Conservation (phyloP, 1,140 invertebrate genomes). For the Sycophila sp. region DNA sequence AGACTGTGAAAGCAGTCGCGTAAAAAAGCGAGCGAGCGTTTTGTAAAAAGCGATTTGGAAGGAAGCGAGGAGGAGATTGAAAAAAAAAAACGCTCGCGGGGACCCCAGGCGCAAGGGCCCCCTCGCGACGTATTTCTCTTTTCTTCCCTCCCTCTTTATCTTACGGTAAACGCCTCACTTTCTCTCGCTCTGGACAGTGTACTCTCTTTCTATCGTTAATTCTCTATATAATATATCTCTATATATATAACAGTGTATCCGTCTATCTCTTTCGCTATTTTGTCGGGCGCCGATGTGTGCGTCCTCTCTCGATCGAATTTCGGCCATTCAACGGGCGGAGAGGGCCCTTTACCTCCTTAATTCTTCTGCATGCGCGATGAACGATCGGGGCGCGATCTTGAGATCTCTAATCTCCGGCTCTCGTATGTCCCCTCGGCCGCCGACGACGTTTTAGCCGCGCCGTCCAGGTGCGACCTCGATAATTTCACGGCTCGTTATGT, state of each 20-base stretch:
- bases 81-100: conserved; percentile 24
- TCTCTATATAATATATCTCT: neutral
- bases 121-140: conserved; percentile 45
- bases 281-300: conserved; percentile 7
- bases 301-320: conserved; percentile 59
- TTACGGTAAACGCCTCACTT: conserved; percentile 6
- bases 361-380: conserved; percentile 24
- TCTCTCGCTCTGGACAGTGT: too few relatives aligned
- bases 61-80: neutral
- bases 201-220: neutral
- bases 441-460: too few relatives aligned
- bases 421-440: conserved; percentile 38
- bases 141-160: conserved; percentile 43
- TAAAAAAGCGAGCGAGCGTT: conserved; percentile 43
- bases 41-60: conserved; percentile 63
- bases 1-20: conserved; percentile 47
- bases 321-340: conserved; percentile 54
- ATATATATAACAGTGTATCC: neutral
- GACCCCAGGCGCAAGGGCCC: conserved; percentile 44
- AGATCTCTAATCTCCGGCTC: conserved; percentile 46
- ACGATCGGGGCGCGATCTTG: conserved; percentile 39
- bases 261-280: too few relatives aligned
- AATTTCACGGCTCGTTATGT: conserved; percentile 14
- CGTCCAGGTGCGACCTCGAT: conserved; percentile 55
- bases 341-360: conserved; percentile 48